A percentile compares a stretch with the other conserved stretches of the same genome.
Evolutionary conservation across 2,113 vertebrate species (phyloP).

Genomic region (Pluvianellus socialis): DNA sequence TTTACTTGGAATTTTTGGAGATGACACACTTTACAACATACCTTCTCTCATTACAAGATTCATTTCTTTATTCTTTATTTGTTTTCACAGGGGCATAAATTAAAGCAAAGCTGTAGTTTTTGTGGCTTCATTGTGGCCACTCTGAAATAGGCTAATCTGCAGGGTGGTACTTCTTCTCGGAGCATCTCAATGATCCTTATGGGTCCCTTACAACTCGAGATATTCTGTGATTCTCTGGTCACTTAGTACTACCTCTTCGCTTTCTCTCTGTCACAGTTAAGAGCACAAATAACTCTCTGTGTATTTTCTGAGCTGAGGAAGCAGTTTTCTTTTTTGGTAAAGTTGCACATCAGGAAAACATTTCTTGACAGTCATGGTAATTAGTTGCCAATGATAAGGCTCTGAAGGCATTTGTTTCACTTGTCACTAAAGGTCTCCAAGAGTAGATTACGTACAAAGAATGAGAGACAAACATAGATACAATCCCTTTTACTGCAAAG

Average conservation of each 20-base stretch:
- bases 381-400: neutral
- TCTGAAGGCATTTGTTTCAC: neutral
- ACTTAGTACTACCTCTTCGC: neutral
- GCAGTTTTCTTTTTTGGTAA: neutral
- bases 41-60: neutral
- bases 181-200: neutral
- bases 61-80: neutral
- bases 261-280: neutral
- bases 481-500: neutral
- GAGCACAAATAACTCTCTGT: neutral
- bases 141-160: neutral
- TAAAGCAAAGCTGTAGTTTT: neutral
- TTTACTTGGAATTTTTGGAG: neutral
- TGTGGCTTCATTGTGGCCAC: neutral
- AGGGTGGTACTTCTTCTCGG: neutral
- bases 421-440: neutral
- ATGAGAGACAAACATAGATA: neutral
- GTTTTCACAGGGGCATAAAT: neutral
- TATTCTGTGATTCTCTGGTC: neutral
- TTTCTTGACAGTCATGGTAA: neutral
- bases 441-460: neutral
- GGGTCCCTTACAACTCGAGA: neutral
- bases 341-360: neutral
- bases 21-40: neutral
- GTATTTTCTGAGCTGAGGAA: neutral